Conservation (phyloP, 2,113 vertebrate species). For the Syngnathus scovelli region DNA sequence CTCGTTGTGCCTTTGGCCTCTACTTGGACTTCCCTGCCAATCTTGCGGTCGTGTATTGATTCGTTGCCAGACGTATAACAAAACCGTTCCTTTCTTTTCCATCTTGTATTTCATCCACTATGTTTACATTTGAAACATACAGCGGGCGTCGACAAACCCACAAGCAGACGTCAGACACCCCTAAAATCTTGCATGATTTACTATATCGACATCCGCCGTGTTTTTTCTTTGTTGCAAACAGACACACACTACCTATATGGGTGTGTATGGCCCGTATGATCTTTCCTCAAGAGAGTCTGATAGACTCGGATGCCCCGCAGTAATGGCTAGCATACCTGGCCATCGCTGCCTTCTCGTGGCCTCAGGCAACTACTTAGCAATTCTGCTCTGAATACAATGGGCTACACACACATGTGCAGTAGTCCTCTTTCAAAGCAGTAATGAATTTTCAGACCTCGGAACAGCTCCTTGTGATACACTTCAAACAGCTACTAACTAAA, state of each 20-base stretch:
- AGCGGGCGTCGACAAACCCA: conserved; percentile 9
- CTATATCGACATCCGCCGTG: conserved; percentile 4
- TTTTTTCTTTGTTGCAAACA: conserved; percentile 39
- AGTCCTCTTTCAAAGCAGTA: conserved; percentile 68
- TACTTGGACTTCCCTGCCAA: conserved; percentile 33
- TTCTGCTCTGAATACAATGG: conserved; percentile 73
- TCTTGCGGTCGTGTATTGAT: conserved; percentile 60
- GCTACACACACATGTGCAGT: conserved; percentile 39
- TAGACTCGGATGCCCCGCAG: conserved; percentile 70
- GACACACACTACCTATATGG: conserved; percentile 40
- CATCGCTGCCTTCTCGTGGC: conserved; percentile 65
- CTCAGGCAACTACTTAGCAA: conserved; percentile 76
- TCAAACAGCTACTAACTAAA: conserved; percentile 68
- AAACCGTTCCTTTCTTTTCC: conserved; percentile 37
- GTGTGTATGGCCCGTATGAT: conserved; percentile 55
- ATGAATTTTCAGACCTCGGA: conserved; percentile 75
- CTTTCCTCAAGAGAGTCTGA: conserved; percentile 67
- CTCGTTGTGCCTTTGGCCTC: conserved; percentile 29
- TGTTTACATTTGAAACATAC: conserved; percentile 6
- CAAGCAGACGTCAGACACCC: neutral
- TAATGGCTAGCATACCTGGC: conserved; percentile 68
- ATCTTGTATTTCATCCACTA: conserved; percentile 11
- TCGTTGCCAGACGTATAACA: conserved; percentile 30
- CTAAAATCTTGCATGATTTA: conserved; percentile 23
- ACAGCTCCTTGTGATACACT: conserved; percentile 73